A percentile compares a stretch with the other conserved stretches of the same genome.
Evolutionary conservation across 2,797 vertebrate species (phyloP).

Genomic region (Siniperca scherzeri): DNA sequence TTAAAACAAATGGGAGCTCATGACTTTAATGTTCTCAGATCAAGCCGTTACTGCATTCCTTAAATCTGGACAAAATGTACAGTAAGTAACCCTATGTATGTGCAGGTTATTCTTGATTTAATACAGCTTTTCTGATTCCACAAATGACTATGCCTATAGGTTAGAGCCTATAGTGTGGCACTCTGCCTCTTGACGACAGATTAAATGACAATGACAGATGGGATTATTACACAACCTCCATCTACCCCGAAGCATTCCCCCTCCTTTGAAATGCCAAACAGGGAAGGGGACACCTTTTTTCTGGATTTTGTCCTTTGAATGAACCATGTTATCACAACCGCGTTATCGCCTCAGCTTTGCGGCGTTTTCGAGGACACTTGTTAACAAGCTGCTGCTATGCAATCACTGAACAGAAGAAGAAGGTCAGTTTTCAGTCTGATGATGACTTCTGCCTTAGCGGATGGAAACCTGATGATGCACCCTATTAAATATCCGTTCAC

Average conservation of each 20-base stretch:
- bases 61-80: conserved; percentile 1
- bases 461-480: conserved; percentile 73
- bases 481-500: conserved; percentile 70
- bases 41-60: background rate
- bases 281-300: conserved; percentile 12
- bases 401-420: conserved; percentile 23
- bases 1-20: background rate
- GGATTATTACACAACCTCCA: conserved; percentile 74
- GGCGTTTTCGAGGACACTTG: conserved; percentile 59
- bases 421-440: conserved; percentile 34
- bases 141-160: conserved; percentile 4
- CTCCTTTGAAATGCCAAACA: conserved; percentile 37
- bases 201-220: conserved; percentile 66
- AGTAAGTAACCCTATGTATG: background rate
- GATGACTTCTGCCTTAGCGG: conserved; percentile 36
- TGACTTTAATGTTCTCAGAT: background rate
- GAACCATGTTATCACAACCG: conserved; percentile 17
- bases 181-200: conserved; percentile 32
- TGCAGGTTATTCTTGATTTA: background rate
- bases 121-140: background rate
- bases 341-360: conserved; percentile 22
- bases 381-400: conserved; percentile 69
- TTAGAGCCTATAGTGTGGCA: background rate
- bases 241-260: conserved; percentile 55
- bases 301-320: conserved; percentile 33